A percentile compares a stretch with the other conserved stretches of the same genome.
phyloP scores from a whole-genome alignment of 2,888 invertebrate species.

The Latheticus oryzae region DNA sequence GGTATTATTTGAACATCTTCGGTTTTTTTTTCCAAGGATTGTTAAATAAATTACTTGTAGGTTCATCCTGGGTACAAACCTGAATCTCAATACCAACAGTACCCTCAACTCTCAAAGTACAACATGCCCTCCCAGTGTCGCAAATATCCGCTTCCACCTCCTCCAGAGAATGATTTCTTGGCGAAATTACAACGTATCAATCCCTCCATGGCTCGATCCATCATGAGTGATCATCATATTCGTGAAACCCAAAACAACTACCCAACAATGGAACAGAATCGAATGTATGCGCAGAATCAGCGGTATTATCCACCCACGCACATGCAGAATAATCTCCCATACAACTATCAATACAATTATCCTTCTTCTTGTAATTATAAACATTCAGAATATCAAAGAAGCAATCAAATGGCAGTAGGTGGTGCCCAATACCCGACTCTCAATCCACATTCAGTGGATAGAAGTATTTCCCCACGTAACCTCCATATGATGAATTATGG shows the following conservation, averaged over 20 bases:
- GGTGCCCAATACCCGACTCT: slow-evolving; percentile 46
- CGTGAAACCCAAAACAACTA: slow-evolving; percentile 54
- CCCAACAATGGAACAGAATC: slow-evolving; percentile 53
- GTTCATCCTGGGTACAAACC: slow-evolving; percentile 50
- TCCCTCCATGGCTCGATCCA: slow-evolving; percentile 60
- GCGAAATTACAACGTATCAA: slow-evolving; percentile 59
- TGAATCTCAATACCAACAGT: slow-evolving; percentile 56
- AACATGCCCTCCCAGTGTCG: slow-evolving; percentile 48
- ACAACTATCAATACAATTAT: slow-evolving; percentile 48
- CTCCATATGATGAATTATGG: slow-evolving; percentile 53
- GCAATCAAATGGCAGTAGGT: slow-evolving; percentile 47
- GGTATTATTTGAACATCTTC: slow-evolving; percentile 40
- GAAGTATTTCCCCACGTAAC: slow-evolving; percentile 57
- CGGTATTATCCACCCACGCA: slow-evolving; percentile 50
- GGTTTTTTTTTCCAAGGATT: background rate
- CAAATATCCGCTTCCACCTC: slow-evolving; percentile 47
- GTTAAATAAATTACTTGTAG: too few species aligned
- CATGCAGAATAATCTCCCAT: slow-evolving; percentile 44
- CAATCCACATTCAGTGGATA: slow-evolving; percentile 48
- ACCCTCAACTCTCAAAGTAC: slow-evolving; percentile 47
- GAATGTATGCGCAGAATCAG: slow-evolving; percentile 56
- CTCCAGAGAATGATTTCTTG: slow-evolving; percentile 56
- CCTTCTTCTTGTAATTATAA: slow-evolving; percentile 41
- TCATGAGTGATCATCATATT: slow-evolving; percentile 59
- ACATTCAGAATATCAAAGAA: slow-evolving; percentile 30